phyloP scores from a whole-genome alignment of 2,797 vertebrate species.

The Typhlichthys subterraneus region DNA sequence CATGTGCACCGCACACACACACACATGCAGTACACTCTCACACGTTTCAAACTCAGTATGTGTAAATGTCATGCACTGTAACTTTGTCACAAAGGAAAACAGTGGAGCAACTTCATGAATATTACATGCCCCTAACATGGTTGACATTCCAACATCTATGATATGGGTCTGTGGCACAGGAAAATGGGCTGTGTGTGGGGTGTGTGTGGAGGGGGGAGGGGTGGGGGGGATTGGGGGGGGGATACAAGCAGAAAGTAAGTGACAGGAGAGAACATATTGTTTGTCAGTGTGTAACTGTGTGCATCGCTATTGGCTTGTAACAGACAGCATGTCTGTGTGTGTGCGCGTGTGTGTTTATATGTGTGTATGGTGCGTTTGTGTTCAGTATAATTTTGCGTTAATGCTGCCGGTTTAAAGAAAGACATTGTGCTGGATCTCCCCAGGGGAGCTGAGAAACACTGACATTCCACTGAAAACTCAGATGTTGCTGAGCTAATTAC shows the following conservation, averaged over 20 bases:
- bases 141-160: slow-evolving; percentile 50
- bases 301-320: background rate
- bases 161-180: slow-evolving; percentile 17
- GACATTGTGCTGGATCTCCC: slow-evolving; percentile 15
- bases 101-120: slow-evolving; percentile 51
- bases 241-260: slow-evolving; percentile 50
- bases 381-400: background rate
- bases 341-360: slow-evolving; percentile 1
- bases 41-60: slow-evolving; percentile 2
- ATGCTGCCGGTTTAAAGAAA: background rate
- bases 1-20: slow-evolving; percentile 9
- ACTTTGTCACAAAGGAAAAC: slow-evolving; percentile 32
- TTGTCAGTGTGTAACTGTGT: background rate
- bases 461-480: slow-evolving; percentile 31
- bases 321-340: background rate
- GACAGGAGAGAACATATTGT: slow-evolving; percentile 30
- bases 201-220: background rate
- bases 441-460: slow-evolving; percentile 17
- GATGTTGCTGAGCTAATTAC: slow-evolving; percentile 47
- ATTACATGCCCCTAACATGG: slow-evolving; percentile 59
- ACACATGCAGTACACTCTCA: slow-evolving; percentile 2
- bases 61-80: slow-evolving; percentile 26
- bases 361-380: background rate
- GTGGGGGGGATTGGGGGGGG: slow-evolving; percentile 1
- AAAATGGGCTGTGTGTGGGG: slow-evolving; percentile 12